Percentiles rank a stretch among this genome's conserved stretches.
Conservation (phyloP, 2,797 vertebrate species). For the Simalia tracyae region DNA sequence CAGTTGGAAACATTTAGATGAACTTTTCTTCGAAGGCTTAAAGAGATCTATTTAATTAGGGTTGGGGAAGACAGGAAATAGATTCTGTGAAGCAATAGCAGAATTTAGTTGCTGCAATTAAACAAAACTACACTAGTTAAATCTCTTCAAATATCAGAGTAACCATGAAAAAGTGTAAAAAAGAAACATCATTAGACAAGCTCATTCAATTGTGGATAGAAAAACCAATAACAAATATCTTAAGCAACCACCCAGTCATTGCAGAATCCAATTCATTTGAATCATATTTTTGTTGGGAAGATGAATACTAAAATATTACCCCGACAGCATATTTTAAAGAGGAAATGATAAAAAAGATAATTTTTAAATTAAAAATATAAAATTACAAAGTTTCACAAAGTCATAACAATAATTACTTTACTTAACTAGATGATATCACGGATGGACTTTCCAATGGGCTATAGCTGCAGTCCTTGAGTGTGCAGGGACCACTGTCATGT, state of each 20-base stretch:
- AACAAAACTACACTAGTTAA: not conserved
- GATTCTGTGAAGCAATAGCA: not conserved
- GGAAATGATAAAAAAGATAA: too few relatives aligned
- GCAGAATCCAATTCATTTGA: not conserved
- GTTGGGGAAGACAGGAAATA: accelerated
- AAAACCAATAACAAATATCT: not conserved
- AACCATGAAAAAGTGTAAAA: not conserved
- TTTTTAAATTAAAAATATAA: not conserved
- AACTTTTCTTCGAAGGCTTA: not conserved
- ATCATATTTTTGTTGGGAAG: not conserved
- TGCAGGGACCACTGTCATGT: not conserved
- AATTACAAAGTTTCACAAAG: not conserved
- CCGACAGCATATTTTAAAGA: not conserved
- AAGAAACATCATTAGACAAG: not conserved
- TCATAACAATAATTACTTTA: not conserved
- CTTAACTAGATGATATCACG: not conserved
- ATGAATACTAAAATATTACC: not conserved
- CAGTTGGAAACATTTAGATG: not conserved
- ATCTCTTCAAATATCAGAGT: not conserved
- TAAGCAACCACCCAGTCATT: not conserved
- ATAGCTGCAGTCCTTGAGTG: not conserved
- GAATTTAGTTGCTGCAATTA: not conserved
- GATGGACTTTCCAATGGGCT: not conserved
- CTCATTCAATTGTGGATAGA: not conserved
- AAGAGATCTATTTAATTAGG: not conserved